These are phyloP conservation scores for Psettodes erumei DNA, from an alignment of 2,113 vertebrate genomes.

Conservation along the genomic window DNA sequence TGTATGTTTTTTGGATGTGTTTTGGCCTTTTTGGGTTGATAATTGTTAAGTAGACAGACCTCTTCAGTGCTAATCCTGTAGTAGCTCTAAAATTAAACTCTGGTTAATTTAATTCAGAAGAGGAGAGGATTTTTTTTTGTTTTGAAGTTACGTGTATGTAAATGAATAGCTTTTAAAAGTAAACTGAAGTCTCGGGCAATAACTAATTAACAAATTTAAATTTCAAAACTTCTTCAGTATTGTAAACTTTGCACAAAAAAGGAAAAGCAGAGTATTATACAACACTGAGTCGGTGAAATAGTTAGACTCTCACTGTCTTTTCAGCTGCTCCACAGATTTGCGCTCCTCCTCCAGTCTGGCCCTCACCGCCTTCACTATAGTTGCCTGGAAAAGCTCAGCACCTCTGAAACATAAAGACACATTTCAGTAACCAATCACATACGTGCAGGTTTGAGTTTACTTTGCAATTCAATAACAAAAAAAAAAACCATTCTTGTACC, in stretches of 20 bases:
- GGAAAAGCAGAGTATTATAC: background rate
- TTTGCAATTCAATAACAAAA: background rate
- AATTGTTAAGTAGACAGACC: background rate
- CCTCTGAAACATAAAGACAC: slow-evolving; percentile 84
- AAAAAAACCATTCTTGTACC: too few relatives aligned
- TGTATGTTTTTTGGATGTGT: background rate
- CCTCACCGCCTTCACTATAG: slow-evolving; percentile 96
- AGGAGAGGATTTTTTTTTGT: background rate
- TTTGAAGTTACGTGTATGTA: background rate
- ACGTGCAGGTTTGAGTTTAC: background rate
- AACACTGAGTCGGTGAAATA: slow-evolving; percentile 21
- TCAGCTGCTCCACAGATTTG: slow-evolving; percentile 98
- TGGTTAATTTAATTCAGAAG: background rate
- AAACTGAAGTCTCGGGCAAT: background rate
- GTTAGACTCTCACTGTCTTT: slow-evolving; percentile 92
- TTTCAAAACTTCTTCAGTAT: background rate
- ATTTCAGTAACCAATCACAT: slow-evolving; percentile 15
- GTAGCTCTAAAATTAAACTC: background rate
- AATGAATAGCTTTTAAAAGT: background rate
- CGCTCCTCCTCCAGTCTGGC: slow-evolving; percentile 97
- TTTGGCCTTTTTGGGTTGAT: background rate
- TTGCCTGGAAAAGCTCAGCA: slow-evolving; percentile 98
- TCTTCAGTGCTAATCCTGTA: too few relatives aligned
- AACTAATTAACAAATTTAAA: too few relatives aligned
- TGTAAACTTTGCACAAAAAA: background rate